Base-by-base conservation (phyloP, 1,140 invertebrate genomes). In the Conopomorpha cramerella region DNA sequence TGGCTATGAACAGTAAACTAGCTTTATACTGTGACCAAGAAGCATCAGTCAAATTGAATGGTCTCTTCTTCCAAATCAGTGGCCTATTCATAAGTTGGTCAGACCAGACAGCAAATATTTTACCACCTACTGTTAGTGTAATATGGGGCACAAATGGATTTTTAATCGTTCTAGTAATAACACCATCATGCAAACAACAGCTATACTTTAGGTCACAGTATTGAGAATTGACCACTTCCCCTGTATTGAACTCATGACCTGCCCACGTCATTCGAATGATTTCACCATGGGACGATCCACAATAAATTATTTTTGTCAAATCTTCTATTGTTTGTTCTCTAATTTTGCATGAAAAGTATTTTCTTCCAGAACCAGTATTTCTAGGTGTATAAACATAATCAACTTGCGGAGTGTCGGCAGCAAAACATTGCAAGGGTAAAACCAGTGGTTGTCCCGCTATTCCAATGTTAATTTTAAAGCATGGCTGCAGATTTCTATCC, bases 181-280 rank as follows among this genome's bases (percentile, higher is more conserved):
- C 82, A 0, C 87, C 87, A 49, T 89, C 85, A 48, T 90, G 88
- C 33, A 85, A 80, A 38, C 52, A 63, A 42, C 77, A 77, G 38
- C 64, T 51, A 48, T 61, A 77, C 16, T 63, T 36, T 55, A 79
- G 72, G 39, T 67, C 70, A 18, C 60, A 65, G 29, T 60, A 61
- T 60, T 86, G 82, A 3, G 64, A 77, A 48, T 82, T 84, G 1
- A 84, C 70, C 8, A 58, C 45, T 42, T 80, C 66, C 0, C 81
- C 84, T 0, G 80, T 81, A 40, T 79, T 76, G 34, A 84, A 82
- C 19, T 84, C 79, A 45, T 79, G 83, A 8, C 85, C 85, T 41
- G 82, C 79, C 83, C 83, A 87, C 1, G 71, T 60, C 25, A 81
- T 54, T 38, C 72, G 57, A 6, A 73, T 61, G 37, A 84, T 53